phyloP scores from a whole-genome alignment of 1,140 invertebrate genomes.

The Drosophila navojoa region DNA sequence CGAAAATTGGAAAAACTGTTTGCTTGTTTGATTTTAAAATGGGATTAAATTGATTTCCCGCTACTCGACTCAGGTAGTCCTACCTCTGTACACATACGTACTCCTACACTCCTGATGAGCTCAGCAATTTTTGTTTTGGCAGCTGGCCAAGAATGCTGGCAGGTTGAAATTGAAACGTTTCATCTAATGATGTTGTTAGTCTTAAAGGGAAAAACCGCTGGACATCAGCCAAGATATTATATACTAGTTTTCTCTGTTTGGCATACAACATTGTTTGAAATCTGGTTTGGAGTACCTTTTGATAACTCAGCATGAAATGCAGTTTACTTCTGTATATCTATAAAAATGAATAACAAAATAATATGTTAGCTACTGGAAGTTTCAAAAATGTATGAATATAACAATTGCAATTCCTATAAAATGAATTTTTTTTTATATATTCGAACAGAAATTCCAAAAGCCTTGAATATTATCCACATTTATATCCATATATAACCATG shows the following conservation, averaged over 20 bases:
- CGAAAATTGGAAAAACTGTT: slow-evolving; percentile 46
- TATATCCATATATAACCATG: no score
- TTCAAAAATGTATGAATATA: no score
- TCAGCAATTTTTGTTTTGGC: slow-evolving; percentile 59
- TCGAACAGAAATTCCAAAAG: no score
- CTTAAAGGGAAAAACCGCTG: neutral
- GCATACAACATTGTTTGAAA: no score
- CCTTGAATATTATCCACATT: no score
- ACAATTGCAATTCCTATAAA: no score
- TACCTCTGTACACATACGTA: slow-evolving; percentile 13
- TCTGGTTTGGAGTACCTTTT: no score
- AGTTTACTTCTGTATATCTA: no score
- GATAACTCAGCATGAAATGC: no score
- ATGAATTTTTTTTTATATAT: no score
- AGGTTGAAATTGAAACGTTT: slow-evolving; percentile 64
- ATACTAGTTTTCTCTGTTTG: neutral
- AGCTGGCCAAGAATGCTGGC: slow-evolving; percentile 49
- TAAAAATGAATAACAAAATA: no score
- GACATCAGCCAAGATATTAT: slow-evolving; percentile 6
- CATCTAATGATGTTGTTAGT: slow-evolving; percentile 34
- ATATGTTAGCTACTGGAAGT: no score
- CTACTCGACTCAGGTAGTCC: slow-evolving; percentile 57
- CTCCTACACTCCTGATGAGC: slow-evolving; percentile 48
- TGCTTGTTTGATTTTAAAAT: slow-evolving; percentile 71
- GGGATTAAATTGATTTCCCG: slow-evolving; percentile 80